Evolutionary conservation across 1,140 invertebrate genomes (phyloP), one percentile per base, ranked within the genome.

Genomic region (Dendroctonus valens): DNA sequence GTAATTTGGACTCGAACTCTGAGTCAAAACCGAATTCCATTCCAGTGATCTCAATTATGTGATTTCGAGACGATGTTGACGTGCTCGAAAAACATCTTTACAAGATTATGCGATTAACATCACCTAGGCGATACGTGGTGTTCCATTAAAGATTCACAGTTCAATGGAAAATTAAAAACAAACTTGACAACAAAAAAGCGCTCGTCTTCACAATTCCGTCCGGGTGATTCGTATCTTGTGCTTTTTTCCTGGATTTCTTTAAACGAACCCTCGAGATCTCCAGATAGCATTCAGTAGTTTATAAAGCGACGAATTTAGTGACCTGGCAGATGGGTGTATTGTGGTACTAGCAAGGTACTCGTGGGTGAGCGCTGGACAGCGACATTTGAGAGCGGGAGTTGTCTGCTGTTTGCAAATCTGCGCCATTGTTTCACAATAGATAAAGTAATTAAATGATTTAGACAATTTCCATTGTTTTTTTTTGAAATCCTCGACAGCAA

Each of bases 221-320:
- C 57, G 14, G 52, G 46, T 50, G 65, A 67, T 67, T 26, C 7
- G 42, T 55, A 66, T 66, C 58, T 54, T 6, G 12, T 57, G 14
- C 9, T 50, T 60, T 67, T 66, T 66, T 55, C 51, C 65, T 61
- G 55, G 59, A 67, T 67, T 67, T 55, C 65, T 67, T 65, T 67
- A 67, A 67, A 67, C 65, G 52, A 59, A 38, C 58, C 49, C 65
- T 58, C 41, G 50, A 60, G 65, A 67, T 67, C 50, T 54, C 52
- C 59, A 60, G 65, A 67, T 67, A 67, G 61, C 50, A 61, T 67
- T 67, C 59, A 67, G 46, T 26, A 67, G 41, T 67, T 67, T 59
- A 67, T 67, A 67, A 61, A 61, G 53, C 65, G 42, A 67, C 50
- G 65, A 67, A 67, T 67, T 55, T 67, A 67, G 49, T 67, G 65